These are phyloP conservation scores for Menura novaehollandiae DNA, from an alignment of 2,113 vertebrate species.

Conservation along the genomic window DNA sequence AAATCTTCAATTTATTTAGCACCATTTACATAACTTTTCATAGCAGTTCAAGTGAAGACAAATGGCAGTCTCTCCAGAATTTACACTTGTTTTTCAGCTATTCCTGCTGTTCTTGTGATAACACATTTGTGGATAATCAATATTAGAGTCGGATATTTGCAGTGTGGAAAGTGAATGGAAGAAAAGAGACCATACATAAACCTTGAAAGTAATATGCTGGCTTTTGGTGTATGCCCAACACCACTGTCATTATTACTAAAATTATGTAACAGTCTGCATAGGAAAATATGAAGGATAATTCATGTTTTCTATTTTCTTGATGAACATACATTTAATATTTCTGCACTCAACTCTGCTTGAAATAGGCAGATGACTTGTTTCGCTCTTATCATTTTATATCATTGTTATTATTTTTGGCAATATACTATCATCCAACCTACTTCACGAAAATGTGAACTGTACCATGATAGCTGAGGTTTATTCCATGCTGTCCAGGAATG, in stretches of 20 bases:
- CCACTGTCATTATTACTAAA: not conserved
- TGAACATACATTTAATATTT: not conserved
- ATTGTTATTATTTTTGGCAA: not conserved
- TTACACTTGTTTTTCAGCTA: not conserved
- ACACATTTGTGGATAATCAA: conserved; percentile 18
- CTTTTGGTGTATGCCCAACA: not conserved
- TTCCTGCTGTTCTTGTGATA: not conserved
- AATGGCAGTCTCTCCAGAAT: not conserved
- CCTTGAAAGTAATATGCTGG: not conserved
- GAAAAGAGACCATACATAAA: not conserved
- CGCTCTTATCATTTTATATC: not conserved
- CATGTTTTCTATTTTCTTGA: not conserved
- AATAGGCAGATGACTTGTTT: not conserved
- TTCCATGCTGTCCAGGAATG: not conserved
- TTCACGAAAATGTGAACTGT: not conserved
- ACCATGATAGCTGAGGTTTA: not conserved
- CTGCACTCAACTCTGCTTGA: not conserved
- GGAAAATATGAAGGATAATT: not conserved
- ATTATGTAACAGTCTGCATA: not conserved
- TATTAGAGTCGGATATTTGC: conserved; percentile 18
- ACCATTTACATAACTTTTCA: conserved; percentile 22
- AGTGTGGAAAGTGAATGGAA: not conserved
- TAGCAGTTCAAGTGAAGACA: not conserved
- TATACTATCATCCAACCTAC: not conserved
- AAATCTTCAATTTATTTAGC: conserved; percentile 1